Evolutionary conservation across 2,888 invertebrate genomes (phyloP).

Genomic region (Trichacis sp.): DNA sequence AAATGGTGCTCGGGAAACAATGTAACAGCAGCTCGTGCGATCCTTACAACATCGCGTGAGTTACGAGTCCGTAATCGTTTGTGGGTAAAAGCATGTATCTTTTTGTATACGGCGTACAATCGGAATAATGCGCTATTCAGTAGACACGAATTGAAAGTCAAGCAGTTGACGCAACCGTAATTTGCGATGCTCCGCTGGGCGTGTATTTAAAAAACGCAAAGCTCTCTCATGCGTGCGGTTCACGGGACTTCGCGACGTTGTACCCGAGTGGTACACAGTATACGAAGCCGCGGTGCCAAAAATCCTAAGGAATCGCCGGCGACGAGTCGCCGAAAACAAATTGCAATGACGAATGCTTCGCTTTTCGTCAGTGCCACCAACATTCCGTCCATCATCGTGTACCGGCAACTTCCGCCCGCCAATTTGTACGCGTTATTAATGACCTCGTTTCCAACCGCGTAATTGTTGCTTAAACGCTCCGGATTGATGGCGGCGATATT

Average conservation of each 20-base stretch:
- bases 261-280: too few species aligned
- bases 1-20: constrained; percentile 26
- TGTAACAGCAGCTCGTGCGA: constrained; percentile 38
- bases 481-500: neutral
- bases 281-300: constrained; percentile 27
- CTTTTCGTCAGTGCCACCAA: constrained; percentile 30
- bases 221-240: constrained; percentile 14
- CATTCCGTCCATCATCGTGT: constrained; percentile 15
- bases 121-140: constrained; percentile 30
- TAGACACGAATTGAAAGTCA: constrained; percentile 37
- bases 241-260: neutral
- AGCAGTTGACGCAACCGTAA: constrained; percentile 37
- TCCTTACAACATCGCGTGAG: constrained; percentile 35
- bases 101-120: constrained; percentile 30
- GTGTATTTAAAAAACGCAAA: constrained; percentile 12
- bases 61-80: constrained; percentile 33
- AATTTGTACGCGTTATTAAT: constrained; percentile 7
- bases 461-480: neutral
- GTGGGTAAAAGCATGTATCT: constrained; percentile 41
- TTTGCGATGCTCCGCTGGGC: constrained; percentile 29
- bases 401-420: constrained; percentile 6
- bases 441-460: neutral
- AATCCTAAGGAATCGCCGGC: constrained; percentile 28
- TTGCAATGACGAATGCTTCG: constrained; percentile 31
- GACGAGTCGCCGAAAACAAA: constrained; percentile 36